These are phyloP conservation scores for Nymphalis polychloros DNA, from an alignment of 2,888 invertebrate species.

Conservation along the genomic window DNA sequence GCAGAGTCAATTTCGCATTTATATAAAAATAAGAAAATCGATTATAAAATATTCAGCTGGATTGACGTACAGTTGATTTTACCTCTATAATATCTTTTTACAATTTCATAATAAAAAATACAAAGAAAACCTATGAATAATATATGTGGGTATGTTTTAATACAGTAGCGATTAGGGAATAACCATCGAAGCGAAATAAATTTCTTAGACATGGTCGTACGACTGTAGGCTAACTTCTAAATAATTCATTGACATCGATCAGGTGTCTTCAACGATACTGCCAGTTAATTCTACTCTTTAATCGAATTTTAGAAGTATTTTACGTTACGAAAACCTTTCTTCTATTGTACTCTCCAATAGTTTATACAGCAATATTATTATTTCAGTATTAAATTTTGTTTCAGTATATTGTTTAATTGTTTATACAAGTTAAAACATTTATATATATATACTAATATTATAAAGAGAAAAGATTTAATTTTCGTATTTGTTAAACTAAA, in stretches of 20 bases:
- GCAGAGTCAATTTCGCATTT: no score
- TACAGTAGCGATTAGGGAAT: constrained; percentile 4
- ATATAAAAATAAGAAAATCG: no score
- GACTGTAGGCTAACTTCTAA: constrained; percentile 24
- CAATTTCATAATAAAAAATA: not conserved
- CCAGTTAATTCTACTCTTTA: constrained; percentile 6
- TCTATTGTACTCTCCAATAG: not conserved
- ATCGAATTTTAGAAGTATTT: constrained; percentile 13
- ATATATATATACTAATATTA: no score
- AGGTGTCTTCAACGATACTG: constrained; percentile 17
- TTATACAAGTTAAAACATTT: no score
- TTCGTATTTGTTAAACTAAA: no score
- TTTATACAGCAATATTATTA: not conserved
- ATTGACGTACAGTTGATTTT: no score
- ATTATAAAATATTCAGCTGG: no score
- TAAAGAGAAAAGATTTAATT: no score
- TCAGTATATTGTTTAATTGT: no score
- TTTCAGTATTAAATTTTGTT: not conserved
- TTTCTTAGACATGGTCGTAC: constrained; percentile 22
- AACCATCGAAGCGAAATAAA: constrained; percentile 4
- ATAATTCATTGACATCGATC: constrained; percentile 40
- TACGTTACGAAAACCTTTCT: not conserved
- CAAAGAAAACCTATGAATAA: not conserved
- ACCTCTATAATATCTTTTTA: not conserved
- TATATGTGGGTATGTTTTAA: constrained; percentile 2